A percentile compares a stretch with the other conserved stretches of the same genome.
These are phyloP conservation scores for Empidonax alnorum DNA, from an alignment of 2,113 vertebrate genomes.

Conservation along the genomic window DNA sequence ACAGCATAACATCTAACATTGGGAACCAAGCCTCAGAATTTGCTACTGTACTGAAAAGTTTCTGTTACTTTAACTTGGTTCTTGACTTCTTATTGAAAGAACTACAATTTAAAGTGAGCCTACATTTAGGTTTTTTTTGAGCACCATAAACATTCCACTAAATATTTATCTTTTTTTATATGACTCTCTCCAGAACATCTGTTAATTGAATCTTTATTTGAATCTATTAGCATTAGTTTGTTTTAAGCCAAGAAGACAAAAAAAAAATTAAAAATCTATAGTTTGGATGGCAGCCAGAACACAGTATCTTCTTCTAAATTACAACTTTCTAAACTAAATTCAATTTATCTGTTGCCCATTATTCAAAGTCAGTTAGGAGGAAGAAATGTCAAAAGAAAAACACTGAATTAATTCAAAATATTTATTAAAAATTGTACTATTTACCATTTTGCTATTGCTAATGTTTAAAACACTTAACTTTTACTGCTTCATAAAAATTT, in stretches of 20 bases:
- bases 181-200: background rate
- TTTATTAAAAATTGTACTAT: background rate
- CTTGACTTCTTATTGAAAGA: background rate
- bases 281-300: background rate
- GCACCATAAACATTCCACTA: background rate
- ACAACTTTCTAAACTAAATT: background rate
- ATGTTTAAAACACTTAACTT: background rate
- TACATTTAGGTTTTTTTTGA: background rate
- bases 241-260: background rate
- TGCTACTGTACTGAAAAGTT: background rate
- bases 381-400: background rate
- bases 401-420: background rate
- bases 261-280: background rate
- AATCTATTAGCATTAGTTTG: background rate
- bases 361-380: background rate
- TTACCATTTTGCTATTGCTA: background rate
- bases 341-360: background rate
- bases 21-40: background rate
- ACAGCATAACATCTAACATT: background rate
- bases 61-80: background rate
- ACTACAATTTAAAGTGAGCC: background rate
- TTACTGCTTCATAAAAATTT: background rate
- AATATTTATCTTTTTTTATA: conserved; percentile 26
- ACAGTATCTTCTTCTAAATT: background rate
- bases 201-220: conserved; percentile 31